Conservation (phyloP, 2,113 vertebrate species). For the Leptocoma aspasia region DNA sequence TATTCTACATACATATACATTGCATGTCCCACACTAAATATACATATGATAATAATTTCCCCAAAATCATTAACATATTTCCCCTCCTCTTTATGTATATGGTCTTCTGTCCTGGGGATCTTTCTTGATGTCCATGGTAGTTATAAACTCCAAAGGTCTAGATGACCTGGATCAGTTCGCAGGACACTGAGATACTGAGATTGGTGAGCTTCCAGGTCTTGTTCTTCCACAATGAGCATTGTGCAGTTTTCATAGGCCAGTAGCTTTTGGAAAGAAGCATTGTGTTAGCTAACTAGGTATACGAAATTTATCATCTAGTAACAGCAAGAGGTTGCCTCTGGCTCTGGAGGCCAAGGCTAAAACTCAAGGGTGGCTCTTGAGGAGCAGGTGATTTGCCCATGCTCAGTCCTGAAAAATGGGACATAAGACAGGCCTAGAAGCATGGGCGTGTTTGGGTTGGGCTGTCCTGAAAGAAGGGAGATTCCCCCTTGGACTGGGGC, state of each 20-base stretch:
- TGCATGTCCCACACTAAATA: not conserved
- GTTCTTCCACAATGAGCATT: not conserved
- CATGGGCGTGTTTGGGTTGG: rapidly evolving
- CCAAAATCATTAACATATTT: not conserved
- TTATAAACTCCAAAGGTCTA: too few species aligned
- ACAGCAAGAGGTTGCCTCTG: not conserved
- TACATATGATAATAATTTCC: not conserved
- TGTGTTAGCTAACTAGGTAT: not conserved
- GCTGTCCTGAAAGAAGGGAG: rapidly evolving
- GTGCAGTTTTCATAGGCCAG: not conserved
- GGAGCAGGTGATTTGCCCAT: not conserved
- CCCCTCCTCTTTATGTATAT: rapidly evolving
- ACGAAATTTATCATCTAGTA: not conserved
- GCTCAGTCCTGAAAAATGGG: rapidly evolving
- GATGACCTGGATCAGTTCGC: too few species aligned
- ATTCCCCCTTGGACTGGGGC: not conserved
- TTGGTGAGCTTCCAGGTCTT: not conserved
- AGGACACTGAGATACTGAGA: not conserved
- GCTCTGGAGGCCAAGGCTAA: not conserved
- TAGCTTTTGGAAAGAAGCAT: not conserved
- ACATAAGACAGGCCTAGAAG: rapidly evolving
- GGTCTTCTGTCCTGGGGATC: not conserved
- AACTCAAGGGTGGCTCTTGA: not conserved
- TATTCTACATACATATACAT: not conserved
- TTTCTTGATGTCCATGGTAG: too few species aligned